Evolutionary conservation across 1,140 invertebrate species (phyloP), one percentile per base, ranked within the genome.

Genomic region (Phthorimaea operculella): DNA sequence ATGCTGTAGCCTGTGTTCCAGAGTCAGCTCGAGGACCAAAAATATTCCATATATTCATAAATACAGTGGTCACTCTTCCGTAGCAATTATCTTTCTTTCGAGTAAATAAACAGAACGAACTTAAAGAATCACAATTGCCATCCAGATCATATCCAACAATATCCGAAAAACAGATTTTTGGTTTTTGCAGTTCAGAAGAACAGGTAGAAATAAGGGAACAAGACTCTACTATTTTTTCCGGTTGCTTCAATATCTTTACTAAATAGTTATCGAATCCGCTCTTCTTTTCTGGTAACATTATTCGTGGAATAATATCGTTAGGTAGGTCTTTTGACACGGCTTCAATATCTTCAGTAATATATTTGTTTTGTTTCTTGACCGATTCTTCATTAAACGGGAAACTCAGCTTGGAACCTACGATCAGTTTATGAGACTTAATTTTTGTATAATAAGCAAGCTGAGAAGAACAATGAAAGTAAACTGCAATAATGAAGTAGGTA

Each of bases 1-100:
- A 79, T 57, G 76, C 81, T 39, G 81, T 81, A 28, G 81, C 81
- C 67, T 84, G 81, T 18, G 81, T 77, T 28, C 74, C 73, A 51
- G 67, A 74, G 18, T 11, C 28, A n/a, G 66, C 64, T 34, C 57
- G 66, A 63, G 53, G 55, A n/a, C 51, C 57, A 53, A 48, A 63
- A 28, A 57, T 64, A 47, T 74, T 28, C 11, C 61, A 52, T 74
- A 58, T 53, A 68, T 72, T 74, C 73, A 83, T 76, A 48, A 74
- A 83, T 15, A 81, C 74, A 9, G 66, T 52, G 11, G 64, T 76
- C 55, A 75, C 64, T 42, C 64, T 67, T 53, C 36, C 36, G 10
- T 12, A 39, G n/a, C 1, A 4, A n/a, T 39, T 39, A 12, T 39
- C 36, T 4, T 39, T 39, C 36, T 39, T 39, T 28, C 21, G 21